These are phyloP conservation scores for Zapus hudsonius DNA, from an alignment of 2,113 vertebrate genomes.

Conservation along the genomic window DNA sequence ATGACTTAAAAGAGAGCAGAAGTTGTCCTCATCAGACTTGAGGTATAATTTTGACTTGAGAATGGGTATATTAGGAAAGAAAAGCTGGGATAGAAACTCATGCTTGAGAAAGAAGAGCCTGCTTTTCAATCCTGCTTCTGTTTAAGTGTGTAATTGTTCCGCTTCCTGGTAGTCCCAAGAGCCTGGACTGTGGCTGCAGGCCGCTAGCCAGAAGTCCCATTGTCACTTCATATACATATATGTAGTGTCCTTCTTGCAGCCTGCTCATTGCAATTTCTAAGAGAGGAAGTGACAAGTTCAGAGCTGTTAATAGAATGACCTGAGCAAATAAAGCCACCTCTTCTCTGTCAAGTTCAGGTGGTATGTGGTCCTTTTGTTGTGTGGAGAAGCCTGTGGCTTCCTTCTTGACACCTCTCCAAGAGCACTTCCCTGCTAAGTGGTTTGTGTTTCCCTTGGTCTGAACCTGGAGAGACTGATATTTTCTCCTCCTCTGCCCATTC, in stretches of 20 bases:
- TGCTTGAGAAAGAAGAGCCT: background rate
- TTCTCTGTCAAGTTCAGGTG: background rate
- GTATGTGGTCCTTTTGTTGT: background rate
- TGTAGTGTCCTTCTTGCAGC: background rate
- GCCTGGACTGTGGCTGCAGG: background rate
- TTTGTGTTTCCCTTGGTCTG: conserved; percentile 20
- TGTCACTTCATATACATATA: background rate
- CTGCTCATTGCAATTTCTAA: background rate
- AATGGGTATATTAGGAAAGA: background rate
- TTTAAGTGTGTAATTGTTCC: background rate
- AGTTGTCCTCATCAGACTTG: too few species aligned
- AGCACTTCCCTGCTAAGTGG: background rate
- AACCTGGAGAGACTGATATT: background rate
- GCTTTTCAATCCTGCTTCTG: background rate
- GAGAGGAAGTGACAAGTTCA: background rate
- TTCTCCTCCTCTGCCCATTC: background rate
- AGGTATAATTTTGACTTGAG: background rate
- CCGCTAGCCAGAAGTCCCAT: background rate
- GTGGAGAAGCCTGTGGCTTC: background rate
- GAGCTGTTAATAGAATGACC: conserved; percentile 2
- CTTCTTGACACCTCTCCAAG: conserved; percentile 41
- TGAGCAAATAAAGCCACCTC: background rate
- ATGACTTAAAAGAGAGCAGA: too few species aligned
- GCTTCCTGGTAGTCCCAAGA: background rate
- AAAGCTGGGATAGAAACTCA: background rate